phyloP scores from a whole-genome alignment of 2,888 invertebrate genomes.

The Watsonalla binaria region DNA sequence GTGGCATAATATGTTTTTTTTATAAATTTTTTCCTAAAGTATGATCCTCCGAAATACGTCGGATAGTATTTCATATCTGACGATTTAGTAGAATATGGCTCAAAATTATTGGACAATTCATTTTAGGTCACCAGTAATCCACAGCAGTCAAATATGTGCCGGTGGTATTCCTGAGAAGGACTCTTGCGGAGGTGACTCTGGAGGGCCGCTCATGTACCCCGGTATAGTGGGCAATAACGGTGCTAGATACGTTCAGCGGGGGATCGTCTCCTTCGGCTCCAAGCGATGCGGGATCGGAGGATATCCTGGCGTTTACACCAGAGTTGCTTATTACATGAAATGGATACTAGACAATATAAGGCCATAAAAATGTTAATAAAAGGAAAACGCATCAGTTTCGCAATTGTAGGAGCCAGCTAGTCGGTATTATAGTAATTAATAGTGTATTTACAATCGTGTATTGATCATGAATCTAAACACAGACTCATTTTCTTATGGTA shows the following conservation, averaged over 20 bases:
- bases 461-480: no score
- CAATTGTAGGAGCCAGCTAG: neutral
- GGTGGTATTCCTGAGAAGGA: conserved; percentile 58
- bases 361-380: conserved; percentile 8
- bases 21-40: no score
- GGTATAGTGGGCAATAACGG: conserved; percentile 43
- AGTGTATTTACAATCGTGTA: no score
- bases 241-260: conserved; percentile 77
- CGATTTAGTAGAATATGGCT: no score
- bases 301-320: conserved; percentile 80
- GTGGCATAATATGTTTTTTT: no score
- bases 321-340: conserved; percentile 70
- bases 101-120: no score
- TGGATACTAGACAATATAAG: conserved; percentile 79
- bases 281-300: conserved; percentile 69
- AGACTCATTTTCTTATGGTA: no score
- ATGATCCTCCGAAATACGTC: no score
- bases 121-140: neutral
- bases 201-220: conserved; percentile 80
- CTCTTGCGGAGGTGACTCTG: conserved; percentile 83
- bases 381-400: conserved; percentile 3
- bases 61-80: no score
- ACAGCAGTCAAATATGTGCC: conserved; percentile 5
- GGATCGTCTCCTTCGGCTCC: conserved; percentile 79
- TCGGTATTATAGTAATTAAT: neutral